Evolutionary conservation across 2,113 vertebrate species (phyloP).

Genomic region (Heliornis fulica): DNA sequence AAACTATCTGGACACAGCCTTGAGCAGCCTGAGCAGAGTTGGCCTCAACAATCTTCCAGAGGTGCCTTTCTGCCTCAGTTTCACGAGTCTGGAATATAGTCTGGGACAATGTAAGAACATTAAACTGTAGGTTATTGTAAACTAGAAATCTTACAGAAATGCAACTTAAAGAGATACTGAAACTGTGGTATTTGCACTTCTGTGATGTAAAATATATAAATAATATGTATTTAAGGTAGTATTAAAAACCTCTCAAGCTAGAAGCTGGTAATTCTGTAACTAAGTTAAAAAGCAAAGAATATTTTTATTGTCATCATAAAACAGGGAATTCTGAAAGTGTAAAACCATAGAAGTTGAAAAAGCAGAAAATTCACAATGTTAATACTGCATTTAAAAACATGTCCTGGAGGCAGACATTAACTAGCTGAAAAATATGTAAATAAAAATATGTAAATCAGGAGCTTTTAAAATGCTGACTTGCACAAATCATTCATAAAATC

Average conservation of each 20-base stretch:
- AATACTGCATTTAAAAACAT: background rate
- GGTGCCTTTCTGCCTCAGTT: background rate
- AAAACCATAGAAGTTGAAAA: background rate
- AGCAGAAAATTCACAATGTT: background rate
- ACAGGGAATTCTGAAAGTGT: background rate
- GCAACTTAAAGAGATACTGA: background rate
- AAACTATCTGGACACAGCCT: background rate
- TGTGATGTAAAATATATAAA: background rate
- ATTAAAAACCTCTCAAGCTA: background rate
- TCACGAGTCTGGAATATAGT: background rate
- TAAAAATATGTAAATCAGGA: background rate
- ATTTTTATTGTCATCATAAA: background rate
- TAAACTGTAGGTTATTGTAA: background rate
- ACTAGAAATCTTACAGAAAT: background rate
- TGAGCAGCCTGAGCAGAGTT: background rate
- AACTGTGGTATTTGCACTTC: background rate
- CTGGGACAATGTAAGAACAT: background rate
- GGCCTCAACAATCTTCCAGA: background rate
- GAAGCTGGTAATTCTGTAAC: background rate
- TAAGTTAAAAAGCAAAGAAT: background rate
- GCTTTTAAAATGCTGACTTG: background rate
- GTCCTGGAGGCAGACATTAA: conserved; percentile 5
- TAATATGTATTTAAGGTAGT: background rate
- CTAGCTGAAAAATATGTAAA: background rate
- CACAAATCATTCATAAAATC: background rate